phyloP scores from a whole-genome alignment of 2,888 invertebrate species.

The Schizaphis graminum region DNA sequence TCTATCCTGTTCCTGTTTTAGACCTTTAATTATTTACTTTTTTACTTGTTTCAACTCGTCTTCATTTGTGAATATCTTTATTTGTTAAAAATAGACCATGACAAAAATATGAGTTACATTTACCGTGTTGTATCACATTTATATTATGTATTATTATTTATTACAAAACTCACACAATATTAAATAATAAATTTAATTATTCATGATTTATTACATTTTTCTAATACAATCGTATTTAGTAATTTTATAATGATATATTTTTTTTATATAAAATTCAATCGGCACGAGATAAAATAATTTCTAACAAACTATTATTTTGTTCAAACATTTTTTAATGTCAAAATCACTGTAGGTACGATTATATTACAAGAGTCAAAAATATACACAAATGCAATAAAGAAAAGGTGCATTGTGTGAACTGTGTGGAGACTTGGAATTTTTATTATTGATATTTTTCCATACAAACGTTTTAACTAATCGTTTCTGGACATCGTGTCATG shows the following conservation, averaged over 20 bases:
- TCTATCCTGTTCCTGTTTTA: neutral
- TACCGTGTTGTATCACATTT: neutral
- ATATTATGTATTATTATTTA: neutral
- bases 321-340: neutral
- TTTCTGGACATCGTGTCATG: conserved; percentile 49
- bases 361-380: conserved; percentile 9
- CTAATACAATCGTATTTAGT: no score
- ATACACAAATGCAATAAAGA: neutral
- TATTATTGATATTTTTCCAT: conserved; percentile 17
- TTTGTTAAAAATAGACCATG: neutral
- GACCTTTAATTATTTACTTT: neutral
- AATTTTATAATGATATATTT: neutral
- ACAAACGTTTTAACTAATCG: conserved; percentile 54
- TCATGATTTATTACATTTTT: neutral
- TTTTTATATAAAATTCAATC: neutral
- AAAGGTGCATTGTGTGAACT: conserved; percentile 26
- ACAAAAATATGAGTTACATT: neutral
- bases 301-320: neutral
- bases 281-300: neutral
- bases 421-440: conserved; percentile 24
- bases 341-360: neutral
- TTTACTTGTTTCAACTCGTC: neutral
- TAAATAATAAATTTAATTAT: neutral
- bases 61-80: neutral
- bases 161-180: neutral